Conservation (phyloP, 2,888 invertebrate species). For the Calameuta filiformis region DNA sequence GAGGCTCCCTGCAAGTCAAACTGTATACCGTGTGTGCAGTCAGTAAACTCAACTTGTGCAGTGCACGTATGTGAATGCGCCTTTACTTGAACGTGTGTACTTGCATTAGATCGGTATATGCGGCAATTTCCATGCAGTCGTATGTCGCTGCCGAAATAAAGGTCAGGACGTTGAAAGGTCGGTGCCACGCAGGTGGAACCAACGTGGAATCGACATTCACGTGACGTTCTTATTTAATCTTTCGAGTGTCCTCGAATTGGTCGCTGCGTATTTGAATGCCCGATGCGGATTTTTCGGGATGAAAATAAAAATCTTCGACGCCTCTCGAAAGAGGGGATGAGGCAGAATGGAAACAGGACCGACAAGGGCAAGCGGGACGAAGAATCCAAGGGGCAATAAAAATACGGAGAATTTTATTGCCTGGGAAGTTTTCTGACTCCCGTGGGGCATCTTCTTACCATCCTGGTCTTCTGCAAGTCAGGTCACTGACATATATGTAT, state of each 20-base stretch:
- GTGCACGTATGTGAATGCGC: neutral
- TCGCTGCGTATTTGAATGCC: neutral
- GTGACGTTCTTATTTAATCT: neutral
- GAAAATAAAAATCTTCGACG: neutral
- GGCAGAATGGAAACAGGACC: neutral
- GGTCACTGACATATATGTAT: neutral
- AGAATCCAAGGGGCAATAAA: neutral
- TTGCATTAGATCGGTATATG: neutral
- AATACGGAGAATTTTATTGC: neutral
- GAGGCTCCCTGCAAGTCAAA: too few relatives aligned
- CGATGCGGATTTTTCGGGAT: neutral
- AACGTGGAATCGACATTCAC: slow-evolving; percentile 4
- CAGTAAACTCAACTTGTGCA: neutral
- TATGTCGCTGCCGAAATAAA: neutral
- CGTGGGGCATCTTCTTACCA: neutral
- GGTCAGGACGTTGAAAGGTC: neutral
- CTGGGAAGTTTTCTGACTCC: neutral
- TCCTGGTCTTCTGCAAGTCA: neutral
- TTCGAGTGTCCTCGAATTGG: neutral
- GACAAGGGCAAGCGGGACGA: neutral
- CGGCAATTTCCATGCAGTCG: neutral
- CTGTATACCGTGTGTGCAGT: neutral
- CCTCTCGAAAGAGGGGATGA: neutral
- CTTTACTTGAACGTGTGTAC: neutral
- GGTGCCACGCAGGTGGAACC: neutral